These are phyloP conservation scores for Trachemys scripta DNA, from an alignment of 2,113 vertebrate genomes.

Conservation along the genomic window DNA sequence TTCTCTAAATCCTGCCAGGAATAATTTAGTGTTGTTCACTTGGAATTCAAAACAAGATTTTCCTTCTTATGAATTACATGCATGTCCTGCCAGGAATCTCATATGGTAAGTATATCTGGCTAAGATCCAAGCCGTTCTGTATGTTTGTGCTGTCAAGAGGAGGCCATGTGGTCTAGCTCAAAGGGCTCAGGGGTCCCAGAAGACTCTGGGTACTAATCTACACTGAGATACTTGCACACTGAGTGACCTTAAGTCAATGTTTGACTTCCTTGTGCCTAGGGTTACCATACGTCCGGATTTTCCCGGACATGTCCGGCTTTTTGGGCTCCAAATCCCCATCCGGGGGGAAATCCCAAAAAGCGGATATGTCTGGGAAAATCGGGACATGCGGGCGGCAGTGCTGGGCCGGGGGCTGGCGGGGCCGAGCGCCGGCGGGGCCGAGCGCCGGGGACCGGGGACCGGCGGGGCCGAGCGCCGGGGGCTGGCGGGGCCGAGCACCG, in stretches of 20 bases:
- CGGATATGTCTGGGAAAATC: no score
- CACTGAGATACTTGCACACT: constrained; percentile 2
- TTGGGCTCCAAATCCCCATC: no score
- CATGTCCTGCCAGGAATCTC: neutral
- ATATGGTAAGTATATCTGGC: neutral
- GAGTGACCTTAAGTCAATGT: neutral
- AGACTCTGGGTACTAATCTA: constrained; percentile 8
- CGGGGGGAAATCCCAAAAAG: no score
- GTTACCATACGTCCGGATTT: no score
- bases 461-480: no score
- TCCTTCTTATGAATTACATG: neutral
- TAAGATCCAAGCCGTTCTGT: fast-evolving
- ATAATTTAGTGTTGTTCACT: neutral
- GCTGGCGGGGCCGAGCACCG: no score
- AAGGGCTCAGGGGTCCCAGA: neutral
- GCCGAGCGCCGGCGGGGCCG: no score
- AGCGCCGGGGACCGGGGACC: no score
- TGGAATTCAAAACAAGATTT: neutral
- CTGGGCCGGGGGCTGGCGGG: no score
- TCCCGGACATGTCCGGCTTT: no score
- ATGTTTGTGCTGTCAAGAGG: neutral
- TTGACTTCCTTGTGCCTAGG: neutral
- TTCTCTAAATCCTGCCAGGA: neutral
- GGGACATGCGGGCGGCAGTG: no score
- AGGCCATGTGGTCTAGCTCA: neutral